phyloP scores from a whole-genome alignment of 1,140 invertebrate genomes.

The Formica selysi region DNA sequence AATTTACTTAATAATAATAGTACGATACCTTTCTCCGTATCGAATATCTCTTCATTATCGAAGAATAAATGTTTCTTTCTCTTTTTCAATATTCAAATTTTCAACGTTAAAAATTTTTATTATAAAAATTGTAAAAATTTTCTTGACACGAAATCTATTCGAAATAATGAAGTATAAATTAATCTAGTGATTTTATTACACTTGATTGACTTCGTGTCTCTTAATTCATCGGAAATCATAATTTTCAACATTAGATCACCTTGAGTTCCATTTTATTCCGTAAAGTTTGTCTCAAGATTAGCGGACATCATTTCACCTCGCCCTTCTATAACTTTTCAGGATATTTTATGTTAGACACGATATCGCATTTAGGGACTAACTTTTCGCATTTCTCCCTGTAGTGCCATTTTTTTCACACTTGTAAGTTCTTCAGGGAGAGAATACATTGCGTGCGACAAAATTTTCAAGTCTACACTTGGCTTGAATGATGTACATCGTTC shows the following conservation, averaged over 20 bases:
- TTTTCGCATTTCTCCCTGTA: background rate
- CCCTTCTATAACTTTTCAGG: too few species aligned
- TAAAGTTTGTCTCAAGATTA: background rate
- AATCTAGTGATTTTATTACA: background rate
- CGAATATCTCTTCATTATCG: background rate
- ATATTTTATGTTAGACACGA: background rate
- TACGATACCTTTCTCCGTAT: background rate
- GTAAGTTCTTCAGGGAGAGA: background rate
- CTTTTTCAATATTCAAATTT: background rate
- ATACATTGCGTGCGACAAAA: constrained; percentile 18
- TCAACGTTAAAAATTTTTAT: background rate
- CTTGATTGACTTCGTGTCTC: background rate
- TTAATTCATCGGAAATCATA: background rate
- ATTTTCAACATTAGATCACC: background rate
- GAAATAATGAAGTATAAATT: background rate
- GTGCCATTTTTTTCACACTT: background rate
- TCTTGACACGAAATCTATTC: background rate
- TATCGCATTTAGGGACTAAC: constrained; percentile 24
- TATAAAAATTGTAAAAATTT: background rate
- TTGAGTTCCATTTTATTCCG: background rate
- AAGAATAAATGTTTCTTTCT: background rate
- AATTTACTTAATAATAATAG: constrained; percentile 25
- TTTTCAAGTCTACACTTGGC: constrained; percentile 27
- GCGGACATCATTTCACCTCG: background rate
- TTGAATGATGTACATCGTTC: constrained; percentile 43